These are phyloP conservation scores for Sebastes minor DNA, from an alignment of 2,797 vertebrate genomes.

Conservation along the genomic window DNA sequence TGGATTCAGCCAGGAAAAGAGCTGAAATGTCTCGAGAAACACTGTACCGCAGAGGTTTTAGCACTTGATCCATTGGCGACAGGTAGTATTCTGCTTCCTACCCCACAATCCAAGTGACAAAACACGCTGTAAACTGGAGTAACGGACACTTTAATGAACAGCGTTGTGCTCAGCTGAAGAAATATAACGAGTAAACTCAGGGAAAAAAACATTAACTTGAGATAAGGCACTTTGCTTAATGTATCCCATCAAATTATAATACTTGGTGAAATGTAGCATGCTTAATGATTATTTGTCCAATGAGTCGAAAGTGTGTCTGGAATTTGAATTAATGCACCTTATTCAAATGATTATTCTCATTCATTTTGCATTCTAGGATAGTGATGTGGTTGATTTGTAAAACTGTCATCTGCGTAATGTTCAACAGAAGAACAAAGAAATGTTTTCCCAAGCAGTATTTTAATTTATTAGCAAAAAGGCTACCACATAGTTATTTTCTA, in stretches of 20 bases:
- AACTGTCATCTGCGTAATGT: neutral
- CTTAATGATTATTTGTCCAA: conserved; percentile 20
- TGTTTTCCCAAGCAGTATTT: neutral
- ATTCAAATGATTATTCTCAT: neutral
- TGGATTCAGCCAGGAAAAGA: conserved; percentile 28
- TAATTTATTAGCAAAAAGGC: neutral
- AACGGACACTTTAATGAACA: conserved; percentile 18
- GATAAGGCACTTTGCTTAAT: conserved; percentile 16
- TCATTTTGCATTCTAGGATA: neutral
- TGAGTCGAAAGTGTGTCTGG: neutral
- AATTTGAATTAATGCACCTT: conserved; percentile 9
- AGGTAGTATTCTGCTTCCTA: neutral
- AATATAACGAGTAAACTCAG: neutral
- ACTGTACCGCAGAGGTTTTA: neutral
- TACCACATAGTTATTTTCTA: neutral
- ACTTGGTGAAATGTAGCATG: conserved; percentile 19
- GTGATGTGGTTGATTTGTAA: neutral
- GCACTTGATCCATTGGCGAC: neutral
- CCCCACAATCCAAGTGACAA: conserved; percentile 3
- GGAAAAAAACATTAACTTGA: neutral
- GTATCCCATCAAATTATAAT: conserved; percentile 24
- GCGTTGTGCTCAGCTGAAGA: conserved; percentile 5
- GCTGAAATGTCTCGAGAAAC: conserved; percentile 15
- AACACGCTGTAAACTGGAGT: conserved; percentile 7
- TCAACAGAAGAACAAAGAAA: neutral